A percentile compares a stretch with the other conserved stretches of the same genome.
Conservation (phyloP, 2,888 invertebrate species). For the Brenthis ino region DNA sequence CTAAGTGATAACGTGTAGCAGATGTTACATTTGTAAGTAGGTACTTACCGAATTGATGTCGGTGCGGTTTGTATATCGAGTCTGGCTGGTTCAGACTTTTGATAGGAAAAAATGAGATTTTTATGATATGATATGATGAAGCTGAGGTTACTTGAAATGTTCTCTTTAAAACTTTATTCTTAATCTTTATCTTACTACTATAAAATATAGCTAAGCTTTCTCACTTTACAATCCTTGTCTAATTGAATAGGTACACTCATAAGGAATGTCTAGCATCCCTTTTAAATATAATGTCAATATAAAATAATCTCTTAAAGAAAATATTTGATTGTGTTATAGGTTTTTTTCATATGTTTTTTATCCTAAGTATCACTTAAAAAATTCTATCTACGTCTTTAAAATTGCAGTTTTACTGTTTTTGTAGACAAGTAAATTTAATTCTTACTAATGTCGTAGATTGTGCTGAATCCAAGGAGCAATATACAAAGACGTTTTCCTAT, state of each 20-base stretch:
- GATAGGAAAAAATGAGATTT: not conserved
- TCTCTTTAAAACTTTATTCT: slow-evolving; percentile 17
- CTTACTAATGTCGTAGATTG: slow-evolving; percentile 12
- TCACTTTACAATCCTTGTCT: not conserved
- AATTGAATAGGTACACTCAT: slow-evolving; percentile 8
- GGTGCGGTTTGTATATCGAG: slow-evolving; percentile 5
- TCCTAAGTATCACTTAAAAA: too few species aligned
- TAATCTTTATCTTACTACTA: slow-evolving; percentile 13
- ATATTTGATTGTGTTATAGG: too few species aligned
- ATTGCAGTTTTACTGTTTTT: too few species aligned
- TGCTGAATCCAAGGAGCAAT: slow-evolving; percentile 13
- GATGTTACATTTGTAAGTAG: not conserved
- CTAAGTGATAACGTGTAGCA: slow-evolving; percentile 1
- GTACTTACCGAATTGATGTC: slow-evolving; percentile 5
- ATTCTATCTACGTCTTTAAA: too few species aligned
- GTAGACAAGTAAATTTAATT: too few species aligned
- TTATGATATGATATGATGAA: slow-evolving; percentile 2
- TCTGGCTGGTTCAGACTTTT: slow-evolving; percentile 26
- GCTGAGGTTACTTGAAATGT: slow-evolving; percentile 2
- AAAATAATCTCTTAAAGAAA: not conserved
- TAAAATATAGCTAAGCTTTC: slow-evolving; percentile 11
- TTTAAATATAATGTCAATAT: not conserved
- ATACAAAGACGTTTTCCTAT: slow-evolving; percentile 26
- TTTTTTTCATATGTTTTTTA: too few species aligned
- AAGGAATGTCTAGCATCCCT: not conserved